Evolutionary conservation across 2,888 invertebrate genomes (phyloP).

Genomic region (Nasonovia ribisnigri): DNA sequence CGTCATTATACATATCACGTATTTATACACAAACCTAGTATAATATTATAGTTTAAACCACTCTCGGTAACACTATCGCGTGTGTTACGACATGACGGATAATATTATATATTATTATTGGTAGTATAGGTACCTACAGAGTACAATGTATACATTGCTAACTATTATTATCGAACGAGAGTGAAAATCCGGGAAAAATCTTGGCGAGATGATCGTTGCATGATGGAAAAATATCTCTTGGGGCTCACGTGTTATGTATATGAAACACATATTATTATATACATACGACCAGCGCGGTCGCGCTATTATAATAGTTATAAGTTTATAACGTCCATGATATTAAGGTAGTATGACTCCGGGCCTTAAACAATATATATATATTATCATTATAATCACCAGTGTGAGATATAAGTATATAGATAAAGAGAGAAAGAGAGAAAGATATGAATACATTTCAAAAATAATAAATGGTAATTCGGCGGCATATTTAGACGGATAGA

Average conservation of each 20-base stretch:
- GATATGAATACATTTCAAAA: not conserved
- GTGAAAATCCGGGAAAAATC: constrained; percentile 26
- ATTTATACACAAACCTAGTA: not conserved
- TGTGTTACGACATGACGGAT: not conserved
- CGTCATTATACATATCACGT: not conserved
- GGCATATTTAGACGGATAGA: not conserved
- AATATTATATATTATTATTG: not conserved
- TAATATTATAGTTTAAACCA: not conserved
- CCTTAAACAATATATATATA: not conserved
- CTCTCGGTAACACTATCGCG: not conserved
- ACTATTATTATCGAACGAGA: not conserved
- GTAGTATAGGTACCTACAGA: not conserved
- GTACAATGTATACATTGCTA: not conserved
- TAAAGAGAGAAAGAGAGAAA: not conserved
- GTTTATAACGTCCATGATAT: not conserved
- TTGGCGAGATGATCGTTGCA: not conserved
- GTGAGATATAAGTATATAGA: not conserved
- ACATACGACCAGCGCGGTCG: not conserved
- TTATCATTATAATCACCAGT: not conserved
- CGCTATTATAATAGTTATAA: not conserved
- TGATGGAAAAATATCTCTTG: not conserved
- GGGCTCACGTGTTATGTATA: not conserved
- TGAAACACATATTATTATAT: not conserved
- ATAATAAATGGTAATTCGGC: constrained; percentile 35
- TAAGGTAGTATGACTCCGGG: constrained; percentile 19